Evolutionary conservation across 2,888 invertebrate species (phyloP).

Genomic region (Vanessa cardui): DNA sequence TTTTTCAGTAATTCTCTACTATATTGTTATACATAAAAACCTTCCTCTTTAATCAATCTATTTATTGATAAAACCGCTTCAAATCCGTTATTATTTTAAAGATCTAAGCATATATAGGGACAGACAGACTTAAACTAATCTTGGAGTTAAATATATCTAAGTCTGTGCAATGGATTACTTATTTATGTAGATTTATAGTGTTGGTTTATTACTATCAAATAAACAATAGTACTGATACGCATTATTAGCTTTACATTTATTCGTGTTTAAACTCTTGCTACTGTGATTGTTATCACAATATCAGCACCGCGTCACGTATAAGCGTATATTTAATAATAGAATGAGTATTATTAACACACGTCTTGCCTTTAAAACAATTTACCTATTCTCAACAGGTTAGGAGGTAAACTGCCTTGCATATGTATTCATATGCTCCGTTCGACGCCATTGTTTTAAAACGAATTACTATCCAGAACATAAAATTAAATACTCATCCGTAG

Average conservation of each 20-base stretch:
- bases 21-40: too few species aligned
- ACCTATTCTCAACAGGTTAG: slow-evolving; percentile 43
- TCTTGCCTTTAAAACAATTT: slow-evolving; percentile 39
- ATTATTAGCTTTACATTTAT: background rate
- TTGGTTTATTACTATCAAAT: too few species aligned
- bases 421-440: slow-evolving; percentile 48
- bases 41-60: too few species aligned
- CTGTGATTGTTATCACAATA: slow-evolving; percentile 21
- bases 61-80: too few species aligned
- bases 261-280: slow-evolving; percentile 6
- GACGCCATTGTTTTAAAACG: slow-evolving; percentile 56
- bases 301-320: slow-evolving; percentile 31
- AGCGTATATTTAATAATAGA: slow-evolving; percentile 35
- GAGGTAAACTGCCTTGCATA: slow-evolving; percentile 41
- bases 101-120: too few species aligned
- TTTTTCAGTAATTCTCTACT: too few species aligned
- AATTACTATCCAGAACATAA: slow-evolving; percentile 59
- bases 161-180: too few species aligned
- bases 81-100: too few species aligned
- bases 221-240: too few species aligned
- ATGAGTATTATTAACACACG: slow-evolving; percentile 23
- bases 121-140: too few species aligned
- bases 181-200: too few species aligned
- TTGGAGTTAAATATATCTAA: too few species aligned
- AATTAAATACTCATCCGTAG: slow-evolving; percentile 72